Percentiles rank a stretch among this genome's conserved stretches.
These are phyloP conservation scores for Polypedilum pembai DNA, from an alignment of 1,140 invertebrate species.

Conservation along the genomic window DNA sequence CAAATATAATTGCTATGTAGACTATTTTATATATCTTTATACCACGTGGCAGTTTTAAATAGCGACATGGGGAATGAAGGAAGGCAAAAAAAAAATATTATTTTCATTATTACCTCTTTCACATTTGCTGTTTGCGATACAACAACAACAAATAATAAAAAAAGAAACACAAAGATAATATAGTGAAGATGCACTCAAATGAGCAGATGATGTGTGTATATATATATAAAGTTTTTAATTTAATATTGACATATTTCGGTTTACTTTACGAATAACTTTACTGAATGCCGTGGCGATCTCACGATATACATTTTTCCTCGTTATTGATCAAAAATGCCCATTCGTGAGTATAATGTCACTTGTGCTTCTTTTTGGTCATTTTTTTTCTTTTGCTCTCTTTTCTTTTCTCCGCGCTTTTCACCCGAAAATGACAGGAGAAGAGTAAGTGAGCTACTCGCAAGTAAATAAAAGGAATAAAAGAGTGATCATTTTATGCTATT, in stretches of 20 bases:
- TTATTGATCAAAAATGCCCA: no score
- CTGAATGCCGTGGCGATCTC: slow-evolving; percentile 8
- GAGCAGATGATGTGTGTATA: not conserved
- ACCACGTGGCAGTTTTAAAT: not conserved
- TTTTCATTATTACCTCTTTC: not conserved
- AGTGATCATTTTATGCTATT: slow-evolving; percentile 6
- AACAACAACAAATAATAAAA: no score
- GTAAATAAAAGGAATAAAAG: slow-evolving; percentile 1
- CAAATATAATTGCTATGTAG: slow-evolving; percentile 14
- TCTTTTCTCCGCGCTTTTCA: no score
- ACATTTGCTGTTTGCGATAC: no score
- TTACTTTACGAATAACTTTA: slow-evolving; percentile 6
- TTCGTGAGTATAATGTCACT: no score
- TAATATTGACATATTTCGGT: not conserved
- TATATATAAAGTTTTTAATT: not conserved
- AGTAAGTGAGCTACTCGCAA: no score
- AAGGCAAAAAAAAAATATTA: not conserved
- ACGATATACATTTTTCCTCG: not conserved
- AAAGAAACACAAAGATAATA: not conserved
- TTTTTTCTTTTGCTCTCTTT: no score
- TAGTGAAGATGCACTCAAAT: not conserved
- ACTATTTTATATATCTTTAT: not conserved
- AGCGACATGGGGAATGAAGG: not conserved
- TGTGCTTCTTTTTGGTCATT: no score
- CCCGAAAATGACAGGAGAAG: not conserved